Conservation (phyloP, 2,888 invertebrate genomes). For the Stenoptilia bipunctidactyla region DNA sequence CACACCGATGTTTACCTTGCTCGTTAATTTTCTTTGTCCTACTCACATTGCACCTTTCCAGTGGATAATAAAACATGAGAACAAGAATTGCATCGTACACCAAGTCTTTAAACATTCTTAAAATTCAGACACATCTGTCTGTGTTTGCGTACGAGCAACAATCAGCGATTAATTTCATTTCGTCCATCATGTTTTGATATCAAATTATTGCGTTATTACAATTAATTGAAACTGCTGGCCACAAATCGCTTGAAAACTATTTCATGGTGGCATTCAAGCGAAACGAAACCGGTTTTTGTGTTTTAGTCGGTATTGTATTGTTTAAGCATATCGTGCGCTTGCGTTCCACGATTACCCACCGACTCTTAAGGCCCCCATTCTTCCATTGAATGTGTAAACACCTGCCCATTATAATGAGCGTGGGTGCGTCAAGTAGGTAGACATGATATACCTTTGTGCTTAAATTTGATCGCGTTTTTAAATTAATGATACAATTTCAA, state of each 20-base stretch:
- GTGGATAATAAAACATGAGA: slow-evolving; percentile 21
- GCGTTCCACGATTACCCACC: slow-evolving; percentile 31
- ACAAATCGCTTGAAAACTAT: no score
- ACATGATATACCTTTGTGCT: slow-evolving; percentile 35
- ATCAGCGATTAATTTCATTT: no score
- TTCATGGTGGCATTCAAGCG: slow-evolving; percentile 20
- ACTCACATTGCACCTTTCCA: slow-evolving; percentile 24
- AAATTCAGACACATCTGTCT: no score
- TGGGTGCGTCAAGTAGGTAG: slow-evolving; percentile 23
- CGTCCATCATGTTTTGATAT: no score
- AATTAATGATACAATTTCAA: no score
- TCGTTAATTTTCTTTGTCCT: slow-evolving; percentile 29
- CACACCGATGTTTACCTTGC: no score
- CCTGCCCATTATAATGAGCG: slow-evolving; percentile 30
- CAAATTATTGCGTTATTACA: not conserved
- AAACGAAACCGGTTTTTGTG: slow-evolving; percentile 42
- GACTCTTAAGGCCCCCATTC: slow-evolving; percentile 38
- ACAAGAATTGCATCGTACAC: no score
- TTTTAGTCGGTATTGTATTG: slow-evolving; percentile 48
- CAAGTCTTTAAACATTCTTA: no score
- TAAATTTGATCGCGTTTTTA: no score
- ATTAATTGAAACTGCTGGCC: not conserved
- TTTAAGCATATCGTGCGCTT: slow-evolving; percentile 27
- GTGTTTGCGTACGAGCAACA: no score
- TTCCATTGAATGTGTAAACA: slow-evolving; percentile 43